Conservation (phyloP, 2,113 vertebrate species). For the Scomber scombrus region DNA sequence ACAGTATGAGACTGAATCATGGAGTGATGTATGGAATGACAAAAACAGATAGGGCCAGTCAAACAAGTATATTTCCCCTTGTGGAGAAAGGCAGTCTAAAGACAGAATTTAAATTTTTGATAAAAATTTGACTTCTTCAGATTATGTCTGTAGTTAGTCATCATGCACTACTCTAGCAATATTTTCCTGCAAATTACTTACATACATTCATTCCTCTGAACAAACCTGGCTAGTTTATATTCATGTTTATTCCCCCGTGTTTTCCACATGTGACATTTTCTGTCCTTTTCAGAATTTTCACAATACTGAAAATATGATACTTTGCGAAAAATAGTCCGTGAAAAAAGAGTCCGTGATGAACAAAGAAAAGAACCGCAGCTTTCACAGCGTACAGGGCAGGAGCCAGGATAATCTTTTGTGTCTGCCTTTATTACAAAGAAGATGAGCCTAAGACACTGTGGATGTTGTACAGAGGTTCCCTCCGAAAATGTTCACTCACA, state of each 20-base stretch:
- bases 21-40: too few relatives aligned
- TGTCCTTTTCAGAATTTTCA: constrained; percentile 28
- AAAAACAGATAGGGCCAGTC: too few relatives aligned
- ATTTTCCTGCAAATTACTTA: background rate
- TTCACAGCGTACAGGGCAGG: constrained; percentile 19
- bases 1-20: too few relatives aligned
- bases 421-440: constrained; percentile 59
- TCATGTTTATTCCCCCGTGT: constrained; percentile 18
- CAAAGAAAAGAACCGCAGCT: constrained; percentile 41
- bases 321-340: constrained; percentile 39
- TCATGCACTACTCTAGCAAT: background rate
- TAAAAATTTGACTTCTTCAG: background rate
- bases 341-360: constrained; percentile 44
- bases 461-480: constrained; percentile 57
- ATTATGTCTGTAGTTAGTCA: background rate
- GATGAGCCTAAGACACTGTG: constrained; percentile 58
- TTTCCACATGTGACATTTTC: constrained; percentile 8
- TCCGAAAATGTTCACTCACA: constrained; percentile 53
- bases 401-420: constrained; percentile 58
- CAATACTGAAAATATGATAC: constrained; percentile 31
- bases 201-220: constrained; percentile 14
- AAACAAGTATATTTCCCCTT: too few relatives aligned
- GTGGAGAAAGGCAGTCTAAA: too few relatives aligned
- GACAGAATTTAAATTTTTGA: too few relatives aligned
- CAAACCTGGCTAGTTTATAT: constrained; percentile 12